Evolutionary conservation across 1,140 invertebrate genomes (phyloP), one percentile per base, ranked within the genome.

Genomic region (Frieseomelitta varia): DNA sequence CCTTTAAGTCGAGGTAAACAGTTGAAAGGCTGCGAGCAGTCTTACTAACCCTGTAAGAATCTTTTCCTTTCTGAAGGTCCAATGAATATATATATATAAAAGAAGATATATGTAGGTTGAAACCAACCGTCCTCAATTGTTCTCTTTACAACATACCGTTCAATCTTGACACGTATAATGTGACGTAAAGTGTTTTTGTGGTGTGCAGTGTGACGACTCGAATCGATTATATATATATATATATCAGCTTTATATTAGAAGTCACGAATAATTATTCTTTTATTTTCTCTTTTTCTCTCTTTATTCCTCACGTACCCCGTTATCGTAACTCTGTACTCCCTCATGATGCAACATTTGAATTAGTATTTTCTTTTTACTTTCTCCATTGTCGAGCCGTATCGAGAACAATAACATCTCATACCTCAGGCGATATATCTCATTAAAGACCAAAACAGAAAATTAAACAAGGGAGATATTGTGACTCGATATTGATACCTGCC

Each of bases 401-500:
- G 72, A 34, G 27, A 58, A 75, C 27, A 58, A 24, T 21, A 24
- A 75, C 19, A 75, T 14, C 21, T 75, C 30, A 27, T 17, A 63
- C 15, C 24, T 76, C 34, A 76, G 34, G 34, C 75, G 75, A 77
- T 68, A 27, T 39, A 77, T 76, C 63, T 77, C 30, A 55, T 27
- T 34, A 30, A 67, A 68, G 30, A 69, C 24, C 19, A 6, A 24
- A 67, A 72, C 24, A 72, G 8, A 63, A 47, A 77, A 14, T 58
- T 53, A 75, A 87, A 75, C 19, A 75, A 79, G 47, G 34, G 75
- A 88, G 75, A 88, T 73, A 74, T 81, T 71, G 67, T 68, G 27
- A 73, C 77, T 89, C 83, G 87, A 89, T 91, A 92, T 92, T 95
- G 94, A 95, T 95, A 96, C 96, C 96, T 97, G 96, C 96, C 96